These are phyloP conservation scores for Linnaemya vulpina DNA, from an alignment of 2,888 invertebrate genomes.

Conservation along the genomic window DNA sequence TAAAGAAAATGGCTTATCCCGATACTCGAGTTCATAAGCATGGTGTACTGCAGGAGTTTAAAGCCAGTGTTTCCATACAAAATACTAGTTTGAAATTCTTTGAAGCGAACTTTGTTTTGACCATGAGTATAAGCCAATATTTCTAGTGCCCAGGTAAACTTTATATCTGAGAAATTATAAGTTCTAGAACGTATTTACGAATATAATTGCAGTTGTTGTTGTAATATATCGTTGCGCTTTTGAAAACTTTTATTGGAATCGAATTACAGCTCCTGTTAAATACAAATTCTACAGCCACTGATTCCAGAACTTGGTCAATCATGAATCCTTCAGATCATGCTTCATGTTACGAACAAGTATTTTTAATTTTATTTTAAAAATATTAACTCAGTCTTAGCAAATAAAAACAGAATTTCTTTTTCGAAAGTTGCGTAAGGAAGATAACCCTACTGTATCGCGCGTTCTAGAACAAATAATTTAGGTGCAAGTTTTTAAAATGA, in stretches of 20 bases:
- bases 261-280: too few species aligned
- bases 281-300: too few species aligned
- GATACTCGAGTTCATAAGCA: too few species aligned
- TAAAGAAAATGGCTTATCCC: background rate
- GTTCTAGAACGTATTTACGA: conserved; percentile 15
- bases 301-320: too few species aligned
- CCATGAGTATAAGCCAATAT: background rate
- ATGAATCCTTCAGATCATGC: too few species aligned
- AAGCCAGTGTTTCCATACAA: too few species aligned
- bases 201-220: background rate
- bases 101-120: too few species aligned
- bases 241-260: background rate
- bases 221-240: background rate
- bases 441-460: background rate
- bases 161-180: background rate
- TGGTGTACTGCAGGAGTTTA: too few species aligned
- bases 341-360: too few species aligned
- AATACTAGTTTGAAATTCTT: too few species aligned
- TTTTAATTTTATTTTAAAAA: too few species aligned
- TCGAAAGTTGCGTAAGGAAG: background rate
- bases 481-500: conserved; percentile 1
- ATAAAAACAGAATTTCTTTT: background rate
- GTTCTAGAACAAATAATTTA: conserved; percentile 7
- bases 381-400: too few species aligned
- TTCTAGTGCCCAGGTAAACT: conserved; percentile 6